Evolutionary conservation across 2,113 vertebrate species (phyloP).

Genomic region (Prunella himalayana): DNA sequence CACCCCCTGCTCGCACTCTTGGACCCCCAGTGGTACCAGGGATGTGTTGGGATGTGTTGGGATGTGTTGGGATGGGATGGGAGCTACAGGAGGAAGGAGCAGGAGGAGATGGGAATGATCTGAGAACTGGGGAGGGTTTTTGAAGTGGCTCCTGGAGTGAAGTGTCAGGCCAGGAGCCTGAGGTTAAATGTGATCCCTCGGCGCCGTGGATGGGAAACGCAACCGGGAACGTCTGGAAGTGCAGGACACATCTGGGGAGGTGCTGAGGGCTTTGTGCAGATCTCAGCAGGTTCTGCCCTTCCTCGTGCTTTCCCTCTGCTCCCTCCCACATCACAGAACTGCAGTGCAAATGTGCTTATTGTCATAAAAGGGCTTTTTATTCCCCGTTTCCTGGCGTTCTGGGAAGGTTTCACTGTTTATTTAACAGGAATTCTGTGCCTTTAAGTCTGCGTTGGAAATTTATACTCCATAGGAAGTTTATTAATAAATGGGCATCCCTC

Average conservation of each 20-base stretch:
- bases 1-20: rapidly evolving
- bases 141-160: neutral
- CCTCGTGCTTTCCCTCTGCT: neutral
- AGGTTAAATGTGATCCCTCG: neutral
- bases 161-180: neutral
- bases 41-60: neutral
- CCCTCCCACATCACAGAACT: neutral
- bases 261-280: neutral
- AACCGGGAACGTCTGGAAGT: neutral
- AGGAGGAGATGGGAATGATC: neutral
- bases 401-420: neutral
- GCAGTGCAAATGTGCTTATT: conserved; percentile 21
- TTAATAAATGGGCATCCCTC: conserved; percentile 21
- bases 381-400: neutral
- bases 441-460: neutral
- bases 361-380: neutral
- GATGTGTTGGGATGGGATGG: neutral
- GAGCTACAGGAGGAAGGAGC: rapidly evolving
- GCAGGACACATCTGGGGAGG: neutral
- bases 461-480: neutral
- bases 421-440: conserved; percentile 17
- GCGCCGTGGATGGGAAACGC: neutral
- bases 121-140: neutral
- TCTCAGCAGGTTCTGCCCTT: neutral
- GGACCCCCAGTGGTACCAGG: rapidly evolving